Percentiles rank a stretch among this genome's conserved stretches.
These are phyloP conservation scores for Ophion slaviceki DNA, from an alignment of 2,888 invertebrate genomes.

Conservation along the genomic window DNA sequence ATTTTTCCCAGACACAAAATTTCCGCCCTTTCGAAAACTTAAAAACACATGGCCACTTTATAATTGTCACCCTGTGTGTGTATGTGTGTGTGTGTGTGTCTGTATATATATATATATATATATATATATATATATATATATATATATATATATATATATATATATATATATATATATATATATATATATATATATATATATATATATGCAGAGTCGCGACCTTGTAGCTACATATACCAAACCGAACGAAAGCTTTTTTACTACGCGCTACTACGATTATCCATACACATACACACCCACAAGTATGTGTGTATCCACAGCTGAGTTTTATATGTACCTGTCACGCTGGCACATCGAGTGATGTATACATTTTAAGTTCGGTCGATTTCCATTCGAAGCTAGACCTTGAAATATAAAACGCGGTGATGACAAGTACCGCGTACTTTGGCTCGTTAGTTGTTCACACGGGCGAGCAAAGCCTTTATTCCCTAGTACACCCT, in stretches of 20 bases:
- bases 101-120: too few relatives aligned
- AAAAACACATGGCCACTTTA: too few relatives aligned
- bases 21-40: too few relatives aligned
- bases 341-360: constrained; percentile 15
- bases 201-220: constrained; percentile 8
- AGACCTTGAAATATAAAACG: constrained; percentile 32
- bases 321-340: constrained; percentile 15
- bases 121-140: too few relatives aligned
- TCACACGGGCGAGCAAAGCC: not conserved
- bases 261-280: constrained; percentile 17
- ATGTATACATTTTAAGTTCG: constrained; percentile 13
- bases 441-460: constrained; percentile 8
- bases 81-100: too few relatives aligned
- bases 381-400: constrained; percentile 26
- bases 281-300: not conserved
- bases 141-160: too few relatives aligned
- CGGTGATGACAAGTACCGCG: not conserved
- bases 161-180: not conserved
- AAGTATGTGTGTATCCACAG: not conserved
- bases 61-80: not conserved
- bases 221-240: not conserved
- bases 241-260: constrained; percentile 11
- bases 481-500: not conserved
- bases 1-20: too few relatives aligned
- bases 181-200: not conserved